Conservation (phyloP, 1,140 invertebrate genomes). For the Eupristina koningsbergeri region DNA sequence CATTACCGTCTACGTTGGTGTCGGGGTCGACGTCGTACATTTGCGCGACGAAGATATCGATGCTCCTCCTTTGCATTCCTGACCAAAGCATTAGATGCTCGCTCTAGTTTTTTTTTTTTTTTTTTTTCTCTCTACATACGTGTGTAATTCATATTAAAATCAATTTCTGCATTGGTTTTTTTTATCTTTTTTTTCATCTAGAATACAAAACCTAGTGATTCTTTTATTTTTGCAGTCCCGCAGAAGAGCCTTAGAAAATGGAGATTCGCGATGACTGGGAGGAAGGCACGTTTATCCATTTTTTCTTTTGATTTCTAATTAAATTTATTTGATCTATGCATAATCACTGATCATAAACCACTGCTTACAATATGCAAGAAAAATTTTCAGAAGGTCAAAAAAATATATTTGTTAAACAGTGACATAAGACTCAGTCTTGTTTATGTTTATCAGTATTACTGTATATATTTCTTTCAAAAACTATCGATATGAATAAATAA, state of each 20-base stretch:
- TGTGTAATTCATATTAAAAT: not conserved
- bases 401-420: too few relatives aligned
- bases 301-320: not conserved
- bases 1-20: too few relatives aligned
- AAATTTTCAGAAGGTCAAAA: too few relatives aligned
- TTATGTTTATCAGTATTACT: too few relatives aligned
- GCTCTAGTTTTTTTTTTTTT: not conserved
- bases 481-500: too few relatives aligned
- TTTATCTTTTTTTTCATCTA: too few relatives aligned
- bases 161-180: too few relatives aligned
- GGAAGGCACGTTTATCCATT: not conserved
- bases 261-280: not conserved
- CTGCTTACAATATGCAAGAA: not conserved
- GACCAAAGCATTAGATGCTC: not conserved
- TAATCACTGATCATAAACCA: not conserved
- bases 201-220: too few relatives aligned
- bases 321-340: not conserved
- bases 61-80: not conserved
- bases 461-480: too few relatives aligned
- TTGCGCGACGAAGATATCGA: not conserved
- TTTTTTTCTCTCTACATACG: not conserved
- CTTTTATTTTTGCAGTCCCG: not conserved
- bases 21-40: too few relatives aligned
- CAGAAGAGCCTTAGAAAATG: not conserved
- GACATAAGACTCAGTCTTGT: too few relatives aligned